Evolutionary conservation across 2,888 invertebrate species (phyloP).

Genomic region (Bursaphelenchus okinawaensis): DNA sequence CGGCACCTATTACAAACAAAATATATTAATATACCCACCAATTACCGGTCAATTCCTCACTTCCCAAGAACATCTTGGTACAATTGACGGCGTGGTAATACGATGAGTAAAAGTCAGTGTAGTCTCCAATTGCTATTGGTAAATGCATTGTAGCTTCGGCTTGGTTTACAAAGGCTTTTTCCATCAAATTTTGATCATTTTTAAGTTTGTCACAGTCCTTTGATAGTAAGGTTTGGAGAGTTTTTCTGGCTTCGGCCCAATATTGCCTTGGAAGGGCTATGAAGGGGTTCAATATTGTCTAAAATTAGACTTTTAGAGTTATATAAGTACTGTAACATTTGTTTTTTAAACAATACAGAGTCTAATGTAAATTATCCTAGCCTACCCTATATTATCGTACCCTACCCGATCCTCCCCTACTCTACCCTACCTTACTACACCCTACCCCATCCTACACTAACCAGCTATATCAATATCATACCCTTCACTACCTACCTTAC

Average conservation of each 20-base stretch:
- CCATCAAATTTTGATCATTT: constrained; percentile 63
- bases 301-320: constrained; percentile 30
- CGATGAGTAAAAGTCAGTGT: constrained; percentile 95
- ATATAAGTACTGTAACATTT: too few species aligned
- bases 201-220: constrained; percentile 69
- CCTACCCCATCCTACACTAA: too few species aligned
- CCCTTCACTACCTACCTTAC: too few species aligned
- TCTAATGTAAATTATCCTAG: too few species aligned
- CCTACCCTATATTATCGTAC: background rate
- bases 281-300: constrained; percentile 75
- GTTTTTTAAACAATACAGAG: too few species aligned
- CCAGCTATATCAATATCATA: too few species aligned
- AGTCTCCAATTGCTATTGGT: constrained; percentile 83
- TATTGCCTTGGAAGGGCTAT: constrained; percentile 77
- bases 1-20: too few species aligned
- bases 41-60: constrained; percentile 89
- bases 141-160: constrained; percentile 77
- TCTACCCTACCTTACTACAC: too few species aligned
- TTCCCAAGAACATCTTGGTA: constrained; percentile 91
- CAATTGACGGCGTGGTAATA: constrained; percentile 94
- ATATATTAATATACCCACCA: too few species aligned
- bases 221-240: constrained; percentile 73
- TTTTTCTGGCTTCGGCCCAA: constrained; percentile 80
- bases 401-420: too few species aligned
- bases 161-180: constrained; percentile 71